Conservation (phyloP, 2,113 vertebrate species). For the Odocoileus virginianus region DNA sequence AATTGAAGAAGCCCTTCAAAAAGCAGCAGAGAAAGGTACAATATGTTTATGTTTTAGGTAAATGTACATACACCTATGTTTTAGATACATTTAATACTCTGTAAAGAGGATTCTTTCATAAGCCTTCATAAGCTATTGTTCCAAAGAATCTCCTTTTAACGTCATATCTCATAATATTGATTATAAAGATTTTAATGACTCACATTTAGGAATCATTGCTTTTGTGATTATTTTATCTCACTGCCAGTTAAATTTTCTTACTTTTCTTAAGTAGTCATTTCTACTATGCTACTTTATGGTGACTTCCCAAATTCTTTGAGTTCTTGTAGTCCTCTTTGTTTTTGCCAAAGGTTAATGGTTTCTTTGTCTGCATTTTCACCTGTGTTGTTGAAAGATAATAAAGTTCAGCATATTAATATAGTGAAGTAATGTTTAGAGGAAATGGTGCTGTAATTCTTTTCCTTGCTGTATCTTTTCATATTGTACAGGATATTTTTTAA, state of each 20-base stretch:
- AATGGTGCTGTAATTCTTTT: not conserved
- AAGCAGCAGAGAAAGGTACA: slow-evolving; percentile 89
- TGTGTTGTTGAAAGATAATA: not conserved
- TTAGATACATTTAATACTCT: not conserved
- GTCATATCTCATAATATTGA: not conserved
- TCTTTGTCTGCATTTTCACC: not conserved
- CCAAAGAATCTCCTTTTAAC: not conserved
- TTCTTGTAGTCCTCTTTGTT: not conserved
- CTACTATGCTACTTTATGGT: not conserved
- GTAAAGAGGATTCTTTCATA: not conserved
- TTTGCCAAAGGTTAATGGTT: not conserved
- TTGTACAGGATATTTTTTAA: not conserved
- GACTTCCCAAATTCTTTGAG: not conserved
- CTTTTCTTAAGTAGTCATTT: not conserved
- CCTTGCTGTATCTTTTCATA: not conserved
- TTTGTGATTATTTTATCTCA: not conserved
- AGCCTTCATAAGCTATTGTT: not conserved
- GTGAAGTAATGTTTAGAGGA: not conserved
- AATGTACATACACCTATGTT: not conserved
- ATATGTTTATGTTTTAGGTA: not conserved
- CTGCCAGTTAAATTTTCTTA: not conserved
- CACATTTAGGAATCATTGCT: not conserved
- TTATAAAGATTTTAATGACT: not conserved
- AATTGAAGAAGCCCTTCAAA: slow-evolving; percentile 93
- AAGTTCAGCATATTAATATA: not conserved